Percentiles rank a stretch among this genome's conserved stretches.
Evolutionary conservation across 2,113 vertebrate genomes (phyloP).

Genomic region (Corythornis vintsioides): DNA sequence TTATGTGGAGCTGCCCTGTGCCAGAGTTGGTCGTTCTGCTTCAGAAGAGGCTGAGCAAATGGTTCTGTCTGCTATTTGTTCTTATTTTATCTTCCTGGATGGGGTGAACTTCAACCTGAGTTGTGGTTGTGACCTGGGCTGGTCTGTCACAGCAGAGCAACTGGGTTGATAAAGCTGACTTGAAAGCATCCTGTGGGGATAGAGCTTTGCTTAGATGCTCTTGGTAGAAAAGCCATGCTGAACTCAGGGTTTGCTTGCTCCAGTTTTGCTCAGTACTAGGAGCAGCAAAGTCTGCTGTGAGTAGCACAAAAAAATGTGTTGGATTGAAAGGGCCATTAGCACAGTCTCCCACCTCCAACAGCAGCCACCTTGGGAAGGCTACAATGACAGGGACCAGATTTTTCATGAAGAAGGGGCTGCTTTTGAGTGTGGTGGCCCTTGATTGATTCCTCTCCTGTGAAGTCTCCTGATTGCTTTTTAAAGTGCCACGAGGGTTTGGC

Average conservation of each 20-base stretch:
- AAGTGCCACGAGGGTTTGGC: fast-evolving
- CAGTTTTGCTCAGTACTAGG: not conserved
- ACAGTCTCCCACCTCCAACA: not conserved
- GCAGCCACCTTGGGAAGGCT: not conserved
- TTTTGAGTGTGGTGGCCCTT: not conserved
- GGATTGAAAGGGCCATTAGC: not conserved
- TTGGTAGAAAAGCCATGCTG: not conserved
- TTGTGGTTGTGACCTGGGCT: not conserved
- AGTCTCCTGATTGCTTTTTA: not conserved
- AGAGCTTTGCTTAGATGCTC: not conserved
- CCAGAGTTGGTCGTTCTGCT: not conserved
- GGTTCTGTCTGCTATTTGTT: not conserved
- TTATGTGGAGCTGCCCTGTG: not conserved
- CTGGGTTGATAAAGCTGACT: not conserved
- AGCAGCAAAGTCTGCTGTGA: no score
- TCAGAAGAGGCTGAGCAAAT: not conserved
- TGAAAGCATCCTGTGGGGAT: not conserved
- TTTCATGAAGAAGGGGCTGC: no score
- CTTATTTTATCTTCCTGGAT: not conserved
- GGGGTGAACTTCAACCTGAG: not conserved
- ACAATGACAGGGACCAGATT: not conserved
- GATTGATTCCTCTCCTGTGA: fast-evolving
- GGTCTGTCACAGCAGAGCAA: not conserved
- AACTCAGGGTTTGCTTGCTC: not conserved
- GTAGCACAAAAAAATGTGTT: no score